These are phyloP conservation scores for Ceratosolen solmsi DNA, from an alignment of 1,140 invertebrate genomes.

Conservation along the genomic window DNA sequence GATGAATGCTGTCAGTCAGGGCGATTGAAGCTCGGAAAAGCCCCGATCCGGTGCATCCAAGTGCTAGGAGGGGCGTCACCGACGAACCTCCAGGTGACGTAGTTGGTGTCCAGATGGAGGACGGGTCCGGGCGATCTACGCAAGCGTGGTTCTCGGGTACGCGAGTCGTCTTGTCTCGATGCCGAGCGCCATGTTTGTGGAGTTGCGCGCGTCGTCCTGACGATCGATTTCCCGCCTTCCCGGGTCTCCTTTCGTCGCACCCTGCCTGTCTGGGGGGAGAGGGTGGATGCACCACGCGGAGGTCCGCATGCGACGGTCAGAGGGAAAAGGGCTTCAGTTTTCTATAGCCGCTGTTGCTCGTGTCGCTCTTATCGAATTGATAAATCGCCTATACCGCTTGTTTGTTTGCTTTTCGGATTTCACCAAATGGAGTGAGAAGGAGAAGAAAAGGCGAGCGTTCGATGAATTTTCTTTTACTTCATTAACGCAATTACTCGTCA, in stretches of 20 bases:
- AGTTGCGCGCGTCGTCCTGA: slow-evolving; percentile 35
- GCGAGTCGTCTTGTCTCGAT: neutral
- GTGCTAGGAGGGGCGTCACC: slow-evolving; percentile 20
- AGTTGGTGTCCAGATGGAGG: neutral
- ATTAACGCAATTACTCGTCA: neutral
- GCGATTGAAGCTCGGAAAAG: slow-evolving; percentile 41
- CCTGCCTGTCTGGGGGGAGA: neutral
- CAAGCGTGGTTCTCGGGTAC: neutral
- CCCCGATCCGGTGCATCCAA: slow-evolving; percentile 59
- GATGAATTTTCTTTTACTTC: neutral
- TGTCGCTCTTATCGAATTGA: slow-evolving; percentile 12
- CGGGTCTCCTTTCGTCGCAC: slow-evolving; percentile 13
- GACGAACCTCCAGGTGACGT: neutral
- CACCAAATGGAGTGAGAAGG: neutral
- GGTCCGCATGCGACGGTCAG: neutral
- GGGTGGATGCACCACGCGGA: neutral
- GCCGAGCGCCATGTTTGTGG: slow-evolving; percentile 22
- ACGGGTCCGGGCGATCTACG: neutral
- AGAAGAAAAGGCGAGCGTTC: too few relatives aligned
- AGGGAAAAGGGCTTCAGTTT: neutral
- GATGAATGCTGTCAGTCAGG: slow-evolving; percentile 62
- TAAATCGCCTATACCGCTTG: neutral
- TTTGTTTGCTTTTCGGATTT: slow-evolving; percentile 2
- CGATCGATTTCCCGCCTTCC: slow-evolving; percentile 34
- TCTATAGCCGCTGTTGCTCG: neutral